These are phyloP conservation scores for Dynastes maya DNA, from an alignment of 2,888 invertebrate species.

Conservation along the genomic window DNA sequence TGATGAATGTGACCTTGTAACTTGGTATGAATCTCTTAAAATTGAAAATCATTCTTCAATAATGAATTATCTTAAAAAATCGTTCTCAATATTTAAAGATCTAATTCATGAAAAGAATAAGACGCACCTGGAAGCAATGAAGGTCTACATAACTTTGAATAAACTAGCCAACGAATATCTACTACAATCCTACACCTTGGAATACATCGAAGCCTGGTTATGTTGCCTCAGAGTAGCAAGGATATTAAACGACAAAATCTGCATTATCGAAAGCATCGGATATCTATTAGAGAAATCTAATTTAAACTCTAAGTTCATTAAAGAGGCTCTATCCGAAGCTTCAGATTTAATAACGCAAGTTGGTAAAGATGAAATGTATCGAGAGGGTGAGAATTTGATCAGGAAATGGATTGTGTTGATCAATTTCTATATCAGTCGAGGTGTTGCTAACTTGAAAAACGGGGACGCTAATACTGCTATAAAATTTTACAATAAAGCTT, in stretches of 20 bases:
- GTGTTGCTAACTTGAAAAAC: constrained; percentile 51
- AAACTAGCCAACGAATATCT: constrained; percentile 61
- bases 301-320: constrained; percentile 53
- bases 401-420: constrained; percentile 40
- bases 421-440: constrained; percentile 54
- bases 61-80: constrained; percentile 58
- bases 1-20: constrained; percentile 63
- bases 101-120: constrained; percentile 38
- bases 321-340: constrained; percentile 49
- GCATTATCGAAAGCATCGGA: constrained; percentile 57
- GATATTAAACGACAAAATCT: constrained; percentile 54
- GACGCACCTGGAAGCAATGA: constrained; percentile 48
- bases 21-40: constrained; percentile 60
- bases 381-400: constrained; percentile 21
- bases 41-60: constrained; percentile 56
- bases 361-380: constrained; percentile 5
- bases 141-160: constrained; percentile 53
- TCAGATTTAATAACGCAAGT: constrained; percentile 43
- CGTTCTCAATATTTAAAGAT: constrained; percentile 54
- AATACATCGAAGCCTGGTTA: constrained; percentile 58
- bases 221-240: constrained; percentile 58
- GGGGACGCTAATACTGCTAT: constrained; percentile 54
- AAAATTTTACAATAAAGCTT: constrained; percentile 57
- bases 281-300: constrained; percentile 57
- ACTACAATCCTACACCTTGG: constrained; percentile 58